Evolutionary conservation across 2,888 invertebrate genomes (phyloP), one percentile per base, ranked within the genome.

Genomic region (Bugulina stolonifera): DNA sequence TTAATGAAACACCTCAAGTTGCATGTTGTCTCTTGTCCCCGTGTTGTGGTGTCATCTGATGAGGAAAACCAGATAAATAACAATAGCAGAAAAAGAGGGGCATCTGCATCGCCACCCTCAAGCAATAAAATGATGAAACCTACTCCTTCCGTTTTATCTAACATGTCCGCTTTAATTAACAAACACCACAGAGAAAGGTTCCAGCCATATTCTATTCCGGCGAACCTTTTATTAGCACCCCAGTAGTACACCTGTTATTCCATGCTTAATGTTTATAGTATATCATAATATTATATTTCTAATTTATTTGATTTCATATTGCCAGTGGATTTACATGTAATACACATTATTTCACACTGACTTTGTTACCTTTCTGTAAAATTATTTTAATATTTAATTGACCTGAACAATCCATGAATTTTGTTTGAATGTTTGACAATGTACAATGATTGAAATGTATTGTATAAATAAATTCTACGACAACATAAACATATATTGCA

Each of bases 361-460:
- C 25, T 57, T 57, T n/a, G 5, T 57, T 18, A 23, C 10, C 52
- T 43, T 43, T 10, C 18, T 43, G 43, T 10, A 43, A 43, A 5
- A 43, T 18, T 18, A 43, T 10, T 43, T 43, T 43, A n/a, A 10
- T 43, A 64, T 64, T 27, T 10, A 14, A 3, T 64, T 32, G 64
- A 64, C 64, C 10, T 64, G 64, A 64, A 64, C 64, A 64, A 64
- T 64, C 64, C n/a, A 2, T 64, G 3, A 64, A 14, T 27, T 43
- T 43, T 64, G 64, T 64, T 64, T 64, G 32, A 64, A 64, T 25
- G 22, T 22, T 64, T 25, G 64, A 64, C 64, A 64, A 64, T 64
- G 64, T 64, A 64, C 64, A 34, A 64, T 64, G 32, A 14, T n/a
- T 10, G 18, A 43, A 43, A 10, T 43, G 18, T 43, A 10, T 5